Evolutionary conservation across 1,140 invertebrate species (phyloP), one percentile per base, ranked within the genome.

Genomic region (Choristoneura fumiferana): DNA sequence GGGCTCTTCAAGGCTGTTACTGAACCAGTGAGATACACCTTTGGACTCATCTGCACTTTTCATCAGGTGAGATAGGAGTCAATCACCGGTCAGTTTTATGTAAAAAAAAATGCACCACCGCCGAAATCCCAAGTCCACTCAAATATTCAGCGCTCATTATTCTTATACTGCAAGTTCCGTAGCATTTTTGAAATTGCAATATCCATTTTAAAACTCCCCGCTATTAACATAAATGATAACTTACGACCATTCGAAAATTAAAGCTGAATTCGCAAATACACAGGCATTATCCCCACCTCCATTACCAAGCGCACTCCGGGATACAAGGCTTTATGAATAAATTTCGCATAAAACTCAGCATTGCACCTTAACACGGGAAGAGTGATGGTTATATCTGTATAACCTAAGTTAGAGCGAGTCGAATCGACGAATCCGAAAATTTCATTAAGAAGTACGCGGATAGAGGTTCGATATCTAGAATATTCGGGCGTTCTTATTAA

Each of bases 311-410:
- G 75, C 77, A 81, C 83, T 84, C 74, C 63, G 68, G 78, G 76
- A 84, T 87, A 81, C 87, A 89, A 89, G 74, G 71, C 74, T 82
- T 87, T 89, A 89, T 89, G 85, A 89, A 89, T 89, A 89, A 89
- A 86, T 89, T 84, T 89, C 80, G 67, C 85, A 88, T 88, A 88
- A 87, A 88, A 88, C 74, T 77, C 72, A 54, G 63, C 69, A 81
- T 73, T 88, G 82, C 85, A 87, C 78, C 78, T 84, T 85, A 70
- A 76, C 75, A 76, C 58, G 74, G 63, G 17, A 73, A 80, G 49
- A 64, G 81, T 63, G 79, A 80, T 57, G 62, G 67, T 49, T 54
- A 49, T 76, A 87, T 72, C 34, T n/a, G 39, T 14, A 8, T 36
- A 40, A 38, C 34, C 35, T 38, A 13, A 9, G 0, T 10, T 35